Evolutionary conservation across 1,140 invertebrate species (phyloP).

Genomic region (Neodiprion virginianus): DNA sequence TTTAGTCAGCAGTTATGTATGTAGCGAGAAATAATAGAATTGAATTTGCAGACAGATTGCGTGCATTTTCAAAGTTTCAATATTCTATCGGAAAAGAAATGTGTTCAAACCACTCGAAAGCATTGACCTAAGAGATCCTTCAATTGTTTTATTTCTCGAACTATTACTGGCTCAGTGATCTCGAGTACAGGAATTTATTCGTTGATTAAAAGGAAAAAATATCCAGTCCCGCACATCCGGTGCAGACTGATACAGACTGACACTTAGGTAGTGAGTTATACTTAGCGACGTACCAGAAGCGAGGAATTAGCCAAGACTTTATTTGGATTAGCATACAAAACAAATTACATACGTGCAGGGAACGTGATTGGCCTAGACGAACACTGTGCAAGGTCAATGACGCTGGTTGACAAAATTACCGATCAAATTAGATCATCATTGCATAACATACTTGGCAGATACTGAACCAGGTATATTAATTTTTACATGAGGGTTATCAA

Average conservation of each 20-base stretch:
- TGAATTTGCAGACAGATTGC: no score
- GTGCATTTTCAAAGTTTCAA: not conserved
- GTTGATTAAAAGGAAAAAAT: not conserved
- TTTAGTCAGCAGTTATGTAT: not conserved
- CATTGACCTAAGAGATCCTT: not conserved
- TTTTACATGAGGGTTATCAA: not conserved
- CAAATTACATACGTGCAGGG: not conserved
- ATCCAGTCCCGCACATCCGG: not conserved
- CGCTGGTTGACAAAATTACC: conserved; percentile 1
- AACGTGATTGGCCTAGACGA: not conserved
- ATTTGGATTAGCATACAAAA: not conserved
- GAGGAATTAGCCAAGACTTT: conserved; percentile 7
- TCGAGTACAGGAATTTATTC: not conserved
- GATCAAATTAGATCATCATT: not conserved
- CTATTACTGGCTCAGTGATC: not conserved
- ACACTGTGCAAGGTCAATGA: not conserved
- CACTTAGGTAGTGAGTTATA: not conserved
- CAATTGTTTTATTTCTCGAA: not conserved
- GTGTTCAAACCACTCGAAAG: not conserved
- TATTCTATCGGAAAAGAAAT: not conserved
- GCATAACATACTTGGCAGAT: not conserved
- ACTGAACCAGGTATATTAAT: not conserved
- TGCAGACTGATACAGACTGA: not conserved
- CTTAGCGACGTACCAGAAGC: not conserved
- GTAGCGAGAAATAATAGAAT: not conserved